These are phyloP conservation scores for Paralvinella palmiformis DNA, from an alignment of 1,140 invertebrate genomes.

Conservation along the genomic window DNA sequence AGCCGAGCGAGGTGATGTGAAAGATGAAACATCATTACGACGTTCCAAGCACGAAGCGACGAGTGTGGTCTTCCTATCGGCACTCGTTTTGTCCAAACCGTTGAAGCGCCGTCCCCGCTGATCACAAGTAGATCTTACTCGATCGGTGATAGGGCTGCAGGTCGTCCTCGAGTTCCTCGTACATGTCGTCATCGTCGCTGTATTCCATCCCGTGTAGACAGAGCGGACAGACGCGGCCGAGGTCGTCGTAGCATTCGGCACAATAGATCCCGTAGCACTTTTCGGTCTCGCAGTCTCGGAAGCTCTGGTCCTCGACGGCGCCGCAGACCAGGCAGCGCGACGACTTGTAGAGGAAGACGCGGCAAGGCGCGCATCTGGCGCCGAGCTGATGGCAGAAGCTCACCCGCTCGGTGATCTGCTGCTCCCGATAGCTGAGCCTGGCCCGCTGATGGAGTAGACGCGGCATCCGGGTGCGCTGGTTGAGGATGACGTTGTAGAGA, in stretches of 20 bases:
- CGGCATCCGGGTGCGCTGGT: conserved; percentile 11
- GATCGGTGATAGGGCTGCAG: conserved; percentile 9
- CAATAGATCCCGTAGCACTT: conserved; percentile 15
- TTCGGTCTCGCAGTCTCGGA: conserved; percentile 17
- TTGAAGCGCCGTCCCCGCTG: not conserved
- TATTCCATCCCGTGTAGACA: conserved; percentile 3
- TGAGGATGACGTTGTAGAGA: conserved; percentile 13
- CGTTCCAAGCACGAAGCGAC: not conserved
- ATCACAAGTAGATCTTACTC: conserved; percentile 12
- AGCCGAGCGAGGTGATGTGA: not conserved
- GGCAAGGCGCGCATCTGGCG: conserved; percentile 10
- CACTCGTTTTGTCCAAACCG: not conserved
- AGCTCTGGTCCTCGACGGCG: conserved; percentile 8
- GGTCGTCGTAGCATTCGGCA: conserved; percentile 14
- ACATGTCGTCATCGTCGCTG: conserved; percentile 1
- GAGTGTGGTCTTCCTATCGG: not conserved
- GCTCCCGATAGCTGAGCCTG: not conserved
- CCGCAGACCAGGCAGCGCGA: conserved; percentile 12
- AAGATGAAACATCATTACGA: not conserved
- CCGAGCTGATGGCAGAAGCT: not conserved
- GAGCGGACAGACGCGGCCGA: conserved; percentile 18
- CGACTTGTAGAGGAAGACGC: not conserved
- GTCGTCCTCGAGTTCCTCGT: conserved; percentile 14
- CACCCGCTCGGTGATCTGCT: not conserved
- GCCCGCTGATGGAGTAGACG: conserved; percentile 10